Conservation (phyloP, 2,888 invertebrate species). For the Nematopogon swammerdamellus region DNA sequence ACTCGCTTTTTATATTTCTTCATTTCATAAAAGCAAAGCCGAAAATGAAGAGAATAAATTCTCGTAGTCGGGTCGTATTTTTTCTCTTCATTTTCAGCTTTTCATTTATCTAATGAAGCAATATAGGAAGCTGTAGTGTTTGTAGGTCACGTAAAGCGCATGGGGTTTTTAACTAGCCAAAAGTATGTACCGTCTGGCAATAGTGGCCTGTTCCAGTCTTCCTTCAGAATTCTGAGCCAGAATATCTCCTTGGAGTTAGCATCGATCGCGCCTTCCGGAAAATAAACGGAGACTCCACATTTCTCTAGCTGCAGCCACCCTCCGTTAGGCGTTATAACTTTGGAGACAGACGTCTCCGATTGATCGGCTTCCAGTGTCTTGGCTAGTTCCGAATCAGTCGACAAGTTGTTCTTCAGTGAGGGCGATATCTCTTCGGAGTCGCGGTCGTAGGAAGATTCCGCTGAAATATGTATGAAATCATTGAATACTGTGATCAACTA, state of each 20-base stretch:
- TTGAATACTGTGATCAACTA: too few species aligned
- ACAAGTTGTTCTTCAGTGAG: constrained; percentile 41
- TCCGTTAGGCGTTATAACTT: constrained; percentile 54
- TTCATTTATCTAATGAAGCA: too few species aligned
- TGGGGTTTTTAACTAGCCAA: too few species aligned
- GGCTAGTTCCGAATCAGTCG: constrained; percentile 29
- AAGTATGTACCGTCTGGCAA: constrained; percentile 62
- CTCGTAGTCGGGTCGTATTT: too few species aligned
- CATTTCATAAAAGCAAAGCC: too few species aligned
- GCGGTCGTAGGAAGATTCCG: constrained; percentile 46
- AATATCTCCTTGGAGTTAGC: constrained; percentile 78
- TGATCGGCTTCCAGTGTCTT: constrained; percentile 17
- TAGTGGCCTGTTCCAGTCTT: constrained; percentile 85
- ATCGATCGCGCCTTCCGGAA: constrained; percentile 88
- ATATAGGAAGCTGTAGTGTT: too few species aligned
- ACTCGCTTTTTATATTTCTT: too few species aligned
- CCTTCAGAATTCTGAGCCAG: constrained; percentile 84
- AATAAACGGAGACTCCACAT: constrained; percentile 76
- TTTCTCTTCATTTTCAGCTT: too few species aligned
- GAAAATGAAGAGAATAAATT: too few species aligned
- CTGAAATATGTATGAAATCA: constrained; percentile 17
- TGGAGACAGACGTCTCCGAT: constrained; percentile 38
- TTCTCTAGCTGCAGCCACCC: constrained; percentile 66
- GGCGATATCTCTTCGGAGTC: constrained; percentile 49
- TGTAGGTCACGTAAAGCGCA: too few species aligned